Base-by-base conservation (phyloP, 2,888 invertebrate species). In the Quadroppia sp. region DNA sequence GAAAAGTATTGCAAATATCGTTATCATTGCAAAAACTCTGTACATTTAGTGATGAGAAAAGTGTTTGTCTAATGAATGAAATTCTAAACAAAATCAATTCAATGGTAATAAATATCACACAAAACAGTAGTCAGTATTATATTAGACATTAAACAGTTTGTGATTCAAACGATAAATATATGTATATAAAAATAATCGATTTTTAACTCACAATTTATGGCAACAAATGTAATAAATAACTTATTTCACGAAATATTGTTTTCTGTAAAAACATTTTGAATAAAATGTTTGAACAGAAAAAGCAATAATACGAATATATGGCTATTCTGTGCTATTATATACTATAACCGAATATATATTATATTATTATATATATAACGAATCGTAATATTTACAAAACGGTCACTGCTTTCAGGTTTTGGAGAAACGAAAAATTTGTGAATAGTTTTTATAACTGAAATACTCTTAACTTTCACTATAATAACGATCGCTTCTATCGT, bases 151-250 rank as follows among this genome's bases (percentile, higher is more conserved):
- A 45, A 45, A 45, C 15, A 13, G 45, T 45, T 45, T 9, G 11
- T 2, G 9, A 25, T 20, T 20, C 28, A 53, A 13, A 53, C 28
- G 15, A 50, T 4, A n/a, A n/a, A n/a, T n/a, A n/a, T n/a, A n/a
- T n/a, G n/a, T n/a, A n/a, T n/a, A 53, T 13, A 53, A 53, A 20
- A 3, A 59, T 13, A 40, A 64, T 64, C 64, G 40, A 64, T 64
- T 36, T 13, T 32, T 6, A 64, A 28, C 56, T 40, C 20, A 36
- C 9, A 64, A 36, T 64, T 64, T 64, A 64, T 64, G 64, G 64
- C 15, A 36, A 64, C 17, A 64, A 64, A 17, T 28, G 40, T 64
- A 64, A 64, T 64, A 64, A 64, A 64, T 64, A 64, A 64, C 40
- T 64, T 36, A 64, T 64, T 40, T 36, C 64, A 40, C 53, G 36